A percentile compares a stretch with the other conserved stretches of the same genome.
Conservation (phyloP, 2,888 invertebrate genomes). For the Hecatera dysodea region DNA sequence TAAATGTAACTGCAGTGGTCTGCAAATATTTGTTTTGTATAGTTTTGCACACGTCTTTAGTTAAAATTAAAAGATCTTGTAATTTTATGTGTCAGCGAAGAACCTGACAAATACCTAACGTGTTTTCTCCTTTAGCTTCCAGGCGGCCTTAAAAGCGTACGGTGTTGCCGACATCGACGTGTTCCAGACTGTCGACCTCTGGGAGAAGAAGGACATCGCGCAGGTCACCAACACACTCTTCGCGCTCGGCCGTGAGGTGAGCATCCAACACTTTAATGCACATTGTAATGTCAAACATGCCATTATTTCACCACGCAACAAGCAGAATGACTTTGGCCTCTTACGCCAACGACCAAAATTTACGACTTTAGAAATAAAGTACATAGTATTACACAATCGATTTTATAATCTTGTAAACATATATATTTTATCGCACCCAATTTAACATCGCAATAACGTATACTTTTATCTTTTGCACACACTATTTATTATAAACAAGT, state of each 20-base stretch:
- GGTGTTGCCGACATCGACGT: slow-evolving; percentile 98
- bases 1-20: not conserved
- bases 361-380: slow-evolving; percentile 45
- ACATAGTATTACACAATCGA: slow-evolving; percentile 59
- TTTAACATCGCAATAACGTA: slow-evolving; percentile 46
- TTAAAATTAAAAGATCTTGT: not conserved
- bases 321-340: slow-evolving; percentile 14
- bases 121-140: slow-evolving; percentile 91
- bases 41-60: slow-evolving; percentile 11
- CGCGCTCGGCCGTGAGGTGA: slow-evolving; percentile 96
- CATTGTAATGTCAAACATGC: slow-evolving; percentile 21
- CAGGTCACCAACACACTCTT: slow-evolving; percentile 96
- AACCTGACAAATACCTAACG: slow-evolving; percentile 5
- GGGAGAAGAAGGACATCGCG: slow-evolving; percentile 97
- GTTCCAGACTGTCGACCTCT: slow-evolving; percentile 99
- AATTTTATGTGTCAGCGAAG: not conserved
- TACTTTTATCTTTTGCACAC: slow-evolving; percentile 49
- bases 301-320: slow-evolving; percentile 20
- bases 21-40: slow-evolving; percentile 1
- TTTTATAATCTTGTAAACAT: slow-evolving; percentile 59
- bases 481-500: slow-evolving; percentile 65
- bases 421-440: slow-evolving; percentile 46
- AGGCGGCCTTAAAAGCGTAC: slow-evolving; percentile 95
- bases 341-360: slow-evolving; percentile 32
- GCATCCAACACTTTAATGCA: slow-evolving; percentile 53